phyloP scores from a whole-genome alignment of 2,797 vertebrate species.

The Scarus forsteni region DNA sequence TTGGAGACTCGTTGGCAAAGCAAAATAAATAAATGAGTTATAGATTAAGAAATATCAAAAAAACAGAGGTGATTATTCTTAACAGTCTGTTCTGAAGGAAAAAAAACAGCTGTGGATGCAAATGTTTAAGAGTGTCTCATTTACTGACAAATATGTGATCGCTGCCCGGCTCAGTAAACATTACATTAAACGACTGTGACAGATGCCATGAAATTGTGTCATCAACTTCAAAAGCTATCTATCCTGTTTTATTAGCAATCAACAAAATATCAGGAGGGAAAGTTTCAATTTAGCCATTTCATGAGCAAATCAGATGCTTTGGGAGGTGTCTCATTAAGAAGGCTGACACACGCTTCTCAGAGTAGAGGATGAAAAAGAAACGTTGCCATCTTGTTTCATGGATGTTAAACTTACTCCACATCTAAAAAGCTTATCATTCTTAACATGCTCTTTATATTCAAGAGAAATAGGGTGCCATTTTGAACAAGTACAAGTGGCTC shows the following conservation, averaged over 20 bases:
- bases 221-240: slow-evolving; percentile 73
- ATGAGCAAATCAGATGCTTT: slow-evolving; percentile 33
- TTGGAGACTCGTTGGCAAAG: slow-evolving; percentile 4
- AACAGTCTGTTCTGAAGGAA: slow-evolving; percentile 34
- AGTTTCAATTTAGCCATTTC: slow-evolving; percentile 61
- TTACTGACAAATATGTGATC: slow-evolving; percentile 69
- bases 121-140: slow-evolving; percentile 62
- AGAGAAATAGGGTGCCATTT: slow-evolving; percentile 17
- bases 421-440: slow-evolving; percentile 40
- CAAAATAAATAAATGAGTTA: slow-evolving; percentile 22
- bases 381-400: slow-evolving; percentile 2
- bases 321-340: slow-evolving; percentile 36
- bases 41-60: slow-evolving; percentile 14
- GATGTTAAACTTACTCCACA: slow-evolving; percentile 26
- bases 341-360: not conserved
- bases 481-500: slow-evolving; percentile 27
- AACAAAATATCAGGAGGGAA: slow-evolving; percentile 56
- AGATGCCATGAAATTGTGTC: slow-evolving; percentile 67
- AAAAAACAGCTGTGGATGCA: slow-evolving; percentile 38
- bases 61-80: slow-evolving; percentile 35
- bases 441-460: slow-evolving; percentile 22
- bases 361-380: slow-evolving; percentile 16
- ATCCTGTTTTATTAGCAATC: slow-evolving; percentile 57
- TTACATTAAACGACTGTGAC: slow-evolving; percentile 58
- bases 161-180: slow-evolving; percentile 64